Conservation (phyloP, 2,113 vertebrate genomes). For the Geococcyx californianus region DNA sequence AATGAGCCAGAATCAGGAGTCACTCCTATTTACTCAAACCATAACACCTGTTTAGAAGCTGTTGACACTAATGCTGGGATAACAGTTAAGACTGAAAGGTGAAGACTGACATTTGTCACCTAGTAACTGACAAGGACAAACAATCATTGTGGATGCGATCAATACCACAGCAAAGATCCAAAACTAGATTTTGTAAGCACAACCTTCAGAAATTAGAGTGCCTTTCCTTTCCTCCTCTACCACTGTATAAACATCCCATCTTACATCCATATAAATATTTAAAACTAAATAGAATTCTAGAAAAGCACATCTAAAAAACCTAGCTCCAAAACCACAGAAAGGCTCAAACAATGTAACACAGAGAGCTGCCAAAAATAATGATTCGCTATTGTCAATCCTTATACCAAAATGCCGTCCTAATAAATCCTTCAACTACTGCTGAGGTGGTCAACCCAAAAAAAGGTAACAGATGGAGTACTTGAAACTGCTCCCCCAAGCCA, state of each 20-base stretch:
- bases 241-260: not conserved
- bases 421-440: not conserved
- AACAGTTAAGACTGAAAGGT: not conserved
- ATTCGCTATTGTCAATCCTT: not conserved
- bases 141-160: not conserved
- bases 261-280: not conserved
- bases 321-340: not conserved
- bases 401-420: not conserved
- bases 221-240: not conserved
- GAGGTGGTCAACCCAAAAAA: not conserved
- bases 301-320: not conserved
- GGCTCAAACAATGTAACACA: not conserved
- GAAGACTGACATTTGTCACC: fast-evolving
- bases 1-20: too few species aligned
- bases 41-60: not conserved
- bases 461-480: not conserved
- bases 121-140: not conserved
- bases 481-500: not conserved
- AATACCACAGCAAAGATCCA: not conserved
- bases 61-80: not conserved
- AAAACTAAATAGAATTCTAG: not conserved
- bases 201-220: not conserved
- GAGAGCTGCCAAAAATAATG: not conserved
- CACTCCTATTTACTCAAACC: too few species aligned
- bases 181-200: not conserved